Evolutionary conservation across 2,113 vertebrate species (phyloP), one percentile per base, ranked within the genome.

Genomic region (Phycodurus eques): DNA sequence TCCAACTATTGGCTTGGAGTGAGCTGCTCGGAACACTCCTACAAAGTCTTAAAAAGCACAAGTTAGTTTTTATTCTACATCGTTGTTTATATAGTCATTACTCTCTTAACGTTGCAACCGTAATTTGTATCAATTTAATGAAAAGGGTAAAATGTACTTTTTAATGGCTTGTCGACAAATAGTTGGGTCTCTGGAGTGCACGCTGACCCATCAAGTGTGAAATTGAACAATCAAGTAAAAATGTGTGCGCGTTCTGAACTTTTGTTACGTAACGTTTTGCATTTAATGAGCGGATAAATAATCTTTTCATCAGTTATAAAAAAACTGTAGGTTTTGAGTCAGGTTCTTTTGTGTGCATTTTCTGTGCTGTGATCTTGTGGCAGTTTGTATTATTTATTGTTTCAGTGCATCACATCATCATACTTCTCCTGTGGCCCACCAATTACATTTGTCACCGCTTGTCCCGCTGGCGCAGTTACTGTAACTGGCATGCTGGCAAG

Each of bases 391-490:
- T 8, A 51, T 19, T 51, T 1, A 51, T 51, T 51, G 49, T 51
- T 51, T 51, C 15, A 17, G 7, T 19, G 5, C 49, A 19, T 20
- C 17, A 19, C 17, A 19, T 51, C 19, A 17, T 8, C 5, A 6
- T 7, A 39, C 35, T 39, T 39, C 35, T 39, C 1, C 12, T 17
- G 49, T 39, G 35, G 35, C 35, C 49, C 49, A 31, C 13, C 22
- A 31, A 60, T 56, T 17, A 20, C 53, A 54, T 54, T n/a, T 19
- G 8, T 27, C 56, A 57, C 22, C 27, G 56, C n/a, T 60, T 60
- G 57, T 73, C 66, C 68, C 63, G 65, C 71, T 80, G 72, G 66
- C 74, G 80, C 74, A 77, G 33, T 84, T 89, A 39, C 35, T 39
- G 35, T 39, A 64, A 56, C 70, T 66, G 78, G 65, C 75, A 68